These are phyloP conservation scores for Typhlomys cinereus DNA, from an alignment of 2,113 vertebrate genomes.

Conservation along the genomic window DNA sequence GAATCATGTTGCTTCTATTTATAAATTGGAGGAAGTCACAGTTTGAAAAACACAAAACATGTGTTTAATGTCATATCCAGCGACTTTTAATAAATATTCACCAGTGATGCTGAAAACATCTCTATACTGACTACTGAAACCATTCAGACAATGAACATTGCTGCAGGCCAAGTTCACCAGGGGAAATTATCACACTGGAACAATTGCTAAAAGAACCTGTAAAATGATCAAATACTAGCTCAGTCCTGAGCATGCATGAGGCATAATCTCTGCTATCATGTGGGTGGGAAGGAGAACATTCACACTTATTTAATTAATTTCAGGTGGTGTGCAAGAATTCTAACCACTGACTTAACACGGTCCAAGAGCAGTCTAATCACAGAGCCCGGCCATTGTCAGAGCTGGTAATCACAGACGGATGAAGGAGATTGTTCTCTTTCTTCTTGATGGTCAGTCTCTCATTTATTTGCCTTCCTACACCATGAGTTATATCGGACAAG, in stretches of 20 bases:
- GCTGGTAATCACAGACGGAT: not conserved
- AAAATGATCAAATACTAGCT: not conserved
- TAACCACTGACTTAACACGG: not conserved
- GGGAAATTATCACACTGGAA: constrained; percentile 63
- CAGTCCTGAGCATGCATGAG: constrained; percentile 31
- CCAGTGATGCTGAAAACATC: constrained; percentile 59
- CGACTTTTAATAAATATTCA: constrained; percentile 55
- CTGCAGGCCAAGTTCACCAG: constrained; percentile 44
- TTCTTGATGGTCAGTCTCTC: not conserved
- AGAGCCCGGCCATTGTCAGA: not conserved
- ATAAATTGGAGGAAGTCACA: constrained; percentile 29
- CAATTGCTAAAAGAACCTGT: not conserved
- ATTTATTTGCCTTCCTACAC: not conserved
- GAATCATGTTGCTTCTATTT: constrained; percentile 35
- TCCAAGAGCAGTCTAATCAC: not conserved
- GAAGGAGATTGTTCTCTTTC: not conserved
- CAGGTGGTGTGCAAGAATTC: not conserved
- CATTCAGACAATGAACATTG: constrained; percentile 58
- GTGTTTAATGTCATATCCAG: constrained; percentile 27
- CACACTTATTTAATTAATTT: not conserved
- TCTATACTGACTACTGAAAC: constrained; percentile 22
- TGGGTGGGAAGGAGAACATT: not conserved
- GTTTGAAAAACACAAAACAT: constrained; percentile 35
- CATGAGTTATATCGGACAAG: not conserved
- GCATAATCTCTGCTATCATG: not conserved